A percentile compares a stretch with the other conserved stretches of the same genome.
Conservation (phyloP, 1,140 invertebrate genomes). For the Lordiphosa collinella region DNA sequence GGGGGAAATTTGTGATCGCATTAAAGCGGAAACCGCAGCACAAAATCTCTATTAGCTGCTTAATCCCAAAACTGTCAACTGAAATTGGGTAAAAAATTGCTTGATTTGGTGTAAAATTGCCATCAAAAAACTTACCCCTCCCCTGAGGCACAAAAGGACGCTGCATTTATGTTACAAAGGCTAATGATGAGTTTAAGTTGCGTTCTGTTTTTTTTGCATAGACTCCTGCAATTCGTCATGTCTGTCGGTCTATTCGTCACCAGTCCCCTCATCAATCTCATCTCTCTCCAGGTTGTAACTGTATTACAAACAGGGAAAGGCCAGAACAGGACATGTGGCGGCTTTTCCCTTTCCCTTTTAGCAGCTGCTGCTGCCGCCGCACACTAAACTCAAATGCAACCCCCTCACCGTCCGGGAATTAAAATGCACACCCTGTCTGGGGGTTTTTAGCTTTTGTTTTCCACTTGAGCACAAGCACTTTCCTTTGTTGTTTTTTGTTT, state of each 20-base stretch:
- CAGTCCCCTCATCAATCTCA: conserved; percentile 17
- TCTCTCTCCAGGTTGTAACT: conserved; percentile 72
- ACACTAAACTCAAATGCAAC: conserved; percentile 45
- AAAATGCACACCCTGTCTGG: conserved; percentile 10
- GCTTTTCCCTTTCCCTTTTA: conserved; percentile 33
- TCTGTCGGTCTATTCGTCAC: conserved; percentile 9
- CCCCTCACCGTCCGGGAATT: conserved; percentile 24
- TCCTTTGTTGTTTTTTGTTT: conserved; percentile 58
- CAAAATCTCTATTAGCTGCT: conserved; percentile 44
- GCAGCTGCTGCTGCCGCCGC: conserved; percentile 23
- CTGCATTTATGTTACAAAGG: conserved; percentile 26
- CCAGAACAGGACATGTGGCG: conserved; percentile 19
- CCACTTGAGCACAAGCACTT: conserved; percentile 69
- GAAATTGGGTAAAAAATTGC: conserved; percentile 69
- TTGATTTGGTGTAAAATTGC: conserved; percentile 72
- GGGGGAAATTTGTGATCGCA: conserved; percentile 48
- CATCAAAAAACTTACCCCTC: conserved; percentile 31
- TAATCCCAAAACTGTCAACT: conserved; percentile 46
- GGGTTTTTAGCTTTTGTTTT: conserved; percentile 66
- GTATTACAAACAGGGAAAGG: conserved; percentile 27
- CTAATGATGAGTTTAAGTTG: background rate
- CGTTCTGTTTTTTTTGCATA: conserved; percentile 16
- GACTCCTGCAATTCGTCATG: conserved; percentile 50
- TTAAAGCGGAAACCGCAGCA: conserved; percentile 54
- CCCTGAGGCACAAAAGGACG: conserved; percentile 40